Conservation (phyloP, 2,888 invertebrate genomes). For the Trichogramma dendrolimi region DNA sequence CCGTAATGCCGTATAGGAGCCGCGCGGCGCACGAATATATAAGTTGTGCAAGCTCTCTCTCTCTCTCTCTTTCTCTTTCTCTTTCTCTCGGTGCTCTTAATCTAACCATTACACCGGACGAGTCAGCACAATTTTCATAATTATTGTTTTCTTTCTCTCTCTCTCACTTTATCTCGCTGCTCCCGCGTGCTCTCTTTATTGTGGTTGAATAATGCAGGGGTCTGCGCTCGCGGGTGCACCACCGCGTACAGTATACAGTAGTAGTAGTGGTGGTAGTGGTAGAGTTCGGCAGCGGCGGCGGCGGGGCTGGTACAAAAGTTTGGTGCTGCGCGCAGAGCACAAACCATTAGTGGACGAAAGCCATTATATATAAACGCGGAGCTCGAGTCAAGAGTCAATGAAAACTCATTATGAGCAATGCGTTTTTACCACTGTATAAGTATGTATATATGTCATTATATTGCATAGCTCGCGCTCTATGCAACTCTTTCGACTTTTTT, state of each 20-base stretch:
- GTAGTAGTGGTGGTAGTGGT: too few species aligned
- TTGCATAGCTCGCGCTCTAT: conserved; percentile 4
- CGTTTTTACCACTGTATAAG: too few species aligned
- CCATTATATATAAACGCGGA: neutral
- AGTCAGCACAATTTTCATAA: conserved; percentile 13
- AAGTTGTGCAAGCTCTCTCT: too few species aligned
- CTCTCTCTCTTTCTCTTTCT: conserved; percentile 2
- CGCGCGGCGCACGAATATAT: neutral
- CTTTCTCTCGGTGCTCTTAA: neutral
- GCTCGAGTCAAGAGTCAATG: conserved; percentile 17
- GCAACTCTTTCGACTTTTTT: neutral
- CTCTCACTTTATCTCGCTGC: too few species aligned
- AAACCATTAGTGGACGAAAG: conserved; percentile 8
- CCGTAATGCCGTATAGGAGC: conserved; percentile 8
- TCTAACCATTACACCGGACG: conserved; percentile 1
- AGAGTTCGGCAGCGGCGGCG: too few species aligned
- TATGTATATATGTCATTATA: conserved; percentile 7
- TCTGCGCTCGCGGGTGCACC: too few species aligned
- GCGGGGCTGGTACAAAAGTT: too few species aligned
- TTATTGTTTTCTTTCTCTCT: neutral
- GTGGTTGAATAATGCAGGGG: too few species aligned
- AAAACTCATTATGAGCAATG: conserved; percentile 17
- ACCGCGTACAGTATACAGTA: too few species aligned
- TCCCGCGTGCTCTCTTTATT: too few species aligned
- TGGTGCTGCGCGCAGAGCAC: too few species aligned